Evolutionary conservation across 2,888 invertebrate species (phyloP).

Genomic region (Eupithecia pulchellata): DNA sequence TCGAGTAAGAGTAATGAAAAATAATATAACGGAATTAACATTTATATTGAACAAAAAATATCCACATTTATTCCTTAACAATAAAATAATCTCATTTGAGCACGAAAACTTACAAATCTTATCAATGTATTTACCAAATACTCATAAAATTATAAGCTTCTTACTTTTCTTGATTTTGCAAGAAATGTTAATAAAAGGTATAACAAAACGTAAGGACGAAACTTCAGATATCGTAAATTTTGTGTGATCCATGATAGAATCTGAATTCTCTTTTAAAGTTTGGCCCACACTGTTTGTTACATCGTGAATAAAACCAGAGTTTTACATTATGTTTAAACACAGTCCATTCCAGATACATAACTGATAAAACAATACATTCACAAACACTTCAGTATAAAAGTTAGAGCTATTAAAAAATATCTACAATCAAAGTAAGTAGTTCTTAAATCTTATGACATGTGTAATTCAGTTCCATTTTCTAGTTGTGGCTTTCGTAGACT

Average conservation of each 20-base stretch:
- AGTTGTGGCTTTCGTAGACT: constrained; percentile 36
- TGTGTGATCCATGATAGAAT: background rate
- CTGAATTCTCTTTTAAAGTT: background rate
- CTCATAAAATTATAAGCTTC: background rate
- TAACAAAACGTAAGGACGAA: background rate
- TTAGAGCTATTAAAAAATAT: background rate
- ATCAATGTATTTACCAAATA: background rate
- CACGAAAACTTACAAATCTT: background rate
- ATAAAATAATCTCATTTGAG: background rate
- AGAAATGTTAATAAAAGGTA: background rate
- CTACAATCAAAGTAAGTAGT: background rate
- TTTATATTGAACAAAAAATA: background rate
- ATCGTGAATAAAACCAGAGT: background rate
- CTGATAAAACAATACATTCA: background rate
- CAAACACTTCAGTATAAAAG: background rate
- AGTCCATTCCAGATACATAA: background rate
- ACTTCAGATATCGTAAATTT: background rate
- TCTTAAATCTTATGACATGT: constrained; percentile 11
- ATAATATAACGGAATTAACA: background rate
- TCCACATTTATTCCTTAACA: background rate
- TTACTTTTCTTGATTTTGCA: background rate
- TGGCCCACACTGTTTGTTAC: background rate
- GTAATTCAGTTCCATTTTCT: constrained; percentile 36
- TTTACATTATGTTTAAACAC: background rate
- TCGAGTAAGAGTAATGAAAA: too few species aligned